Percentiles rank a stretch among this genome's conserved stretches.
These are phyloP conservation scores for Andrena haemorrhoa DNA, from an alignment of 2,888 invertebrate genomes.

Conservation along the genomic window DNA sequence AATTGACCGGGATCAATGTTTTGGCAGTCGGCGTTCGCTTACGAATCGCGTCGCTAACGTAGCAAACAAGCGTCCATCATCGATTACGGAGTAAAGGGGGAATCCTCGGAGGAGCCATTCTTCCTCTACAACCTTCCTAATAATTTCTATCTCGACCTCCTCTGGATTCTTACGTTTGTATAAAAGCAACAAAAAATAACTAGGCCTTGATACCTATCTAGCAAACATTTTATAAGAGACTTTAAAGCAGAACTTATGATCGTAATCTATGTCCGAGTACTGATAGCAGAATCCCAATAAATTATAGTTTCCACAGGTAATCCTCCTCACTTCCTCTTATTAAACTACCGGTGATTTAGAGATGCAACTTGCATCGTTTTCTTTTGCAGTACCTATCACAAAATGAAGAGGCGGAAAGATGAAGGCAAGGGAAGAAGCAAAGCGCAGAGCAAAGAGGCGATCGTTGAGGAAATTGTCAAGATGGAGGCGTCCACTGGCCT, in stretches of 20 bases:
- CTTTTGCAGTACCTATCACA: no score
- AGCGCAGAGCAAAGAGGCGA: neutral
- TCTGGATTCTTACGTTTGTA: no score
- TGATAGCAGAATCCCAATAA: no score
- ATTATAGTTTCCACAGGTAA: no score
- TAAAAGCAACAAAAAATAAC: no score
- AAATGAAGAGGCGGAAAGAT: neutral
- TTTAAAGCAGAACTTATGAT: neutral
- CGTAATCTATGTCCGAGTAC: no score
- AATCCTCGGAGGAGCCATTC: neutral
- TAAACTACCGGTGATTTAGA: no score
- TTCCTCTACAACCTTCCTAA: neutral
- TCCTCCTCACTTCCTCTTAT: no score
- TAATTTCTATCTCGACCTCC: no score
- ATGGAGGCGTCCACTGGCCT: slow-evolving; percentile 6
- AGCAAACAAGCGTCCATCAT: slow-evolving; percentile 40
- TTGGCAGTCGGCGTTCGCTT: slow-evolving; percentile 73
- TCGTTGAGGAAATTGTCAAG: slow-evolving; percentile 6
- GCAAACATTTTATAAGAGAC: neutral
- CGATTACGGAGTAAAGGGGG: slow-evolving; percentile 6
- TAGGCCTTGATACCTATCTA: neutral
- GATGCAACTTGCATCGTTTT: no score
- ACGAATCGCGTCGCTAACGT: slow-evolving; percentile 58
- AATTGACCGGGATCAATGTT: slow-evolving; percentile 76
- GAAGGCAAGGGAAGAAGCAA: neutral